A percentile compares a stretch with the other conserved stretches of the same genome.
Evolutionary conservation across 2,113 vertebrate species (phyloP).

Genomic region (Phainopepla nitens): DNA sequence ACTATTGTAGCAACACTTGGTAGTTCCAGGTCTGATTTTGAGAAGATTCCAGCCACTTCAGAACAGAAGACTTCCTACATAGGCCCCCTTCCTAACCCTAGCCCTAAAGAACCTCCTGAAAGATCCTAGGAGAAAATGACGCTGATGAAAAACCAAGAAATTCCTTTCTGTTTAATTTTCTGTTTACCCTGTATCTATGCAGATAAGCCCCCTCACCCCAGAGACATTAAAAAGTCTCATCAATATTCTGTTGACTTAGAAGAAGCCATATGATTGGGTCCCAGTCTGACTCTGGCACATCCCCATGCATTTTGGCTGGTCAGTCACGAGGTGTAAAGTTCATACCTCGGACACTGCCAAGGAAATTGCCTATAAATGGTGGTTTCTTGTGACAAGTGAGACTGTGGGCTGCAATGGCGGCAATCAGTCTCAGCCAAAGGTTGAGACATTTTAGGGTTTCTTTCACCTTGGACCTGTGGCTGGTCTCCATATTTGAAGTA

Average conservation of each 20-base stretch:
- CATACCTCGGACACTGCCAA: not conserved
- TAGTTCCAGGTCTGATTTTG: not conserved
- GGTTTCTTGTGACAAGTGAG: not conserved
- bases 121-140: not conserved
- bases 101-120: not conserved
- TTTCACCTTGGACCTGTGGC: not conserved
- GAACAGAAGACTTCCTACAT: not conserved
- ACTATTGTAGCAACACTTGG: not conserved
- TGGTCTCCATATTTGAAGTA: not conserved
- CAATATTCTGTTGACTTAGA: not conserved
- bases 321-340: not conserved
- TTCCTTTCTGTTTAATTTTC: not conserved
- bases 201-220: not conserved
- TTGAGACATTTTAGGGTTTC: not conserved
- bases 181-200: not conserved
- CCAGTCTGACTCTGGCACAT: not conserved
- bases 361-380: not conserved
- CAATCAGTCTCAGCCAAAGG: not conserved
- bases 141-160: not conserved
- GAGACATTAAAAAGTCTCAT: not conserved
- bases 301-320: fast-evolving
- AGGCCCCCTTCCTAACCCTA: not conserved
- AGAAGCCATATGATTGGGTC: not conserved
- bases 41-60: not conserved
- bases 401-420: not conserved